Percentiles rank a stretch among this genome's conserved stretches.
These are phyloP conservation scores for Ramphastos sulfuratus DNA, from an alignment of 2,113 vertebrate species.

Conservation along the genomic window DNA sequence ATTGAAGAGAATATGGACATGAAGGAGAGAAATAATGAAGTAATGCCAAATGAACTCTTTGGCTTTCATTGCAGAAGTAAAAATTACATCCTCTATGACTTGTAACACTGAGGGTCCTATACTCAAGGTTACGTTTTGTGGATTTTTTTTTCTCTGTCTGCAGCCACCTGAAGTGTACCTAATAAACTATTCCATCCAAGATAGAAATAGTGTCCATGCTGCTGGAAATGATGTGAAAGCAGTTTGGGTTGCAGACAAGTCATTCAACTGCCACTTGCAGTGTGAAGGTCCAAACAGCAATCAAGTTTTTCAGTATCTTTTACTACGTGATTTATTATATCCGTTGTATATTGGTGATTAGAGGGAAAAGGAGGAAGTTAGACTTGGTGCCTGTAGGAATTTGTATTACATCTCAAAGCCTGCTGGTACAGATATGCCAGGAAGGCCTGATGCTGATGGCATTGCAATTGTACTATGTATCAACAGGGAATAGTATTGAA, in stretches of 20 bases:
- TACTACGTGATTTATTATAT: not conserved
- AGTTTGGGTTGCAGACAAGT: not conserved
- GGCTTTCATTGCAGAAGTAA: not conserved
- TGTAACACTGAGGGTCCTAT: not conserved
- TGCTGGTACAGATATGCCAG: not conserved
- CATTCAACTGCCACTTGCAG: not conserved
- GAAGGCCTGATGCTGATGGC: not conserved
- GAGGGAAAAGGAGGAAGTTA: not conserved
- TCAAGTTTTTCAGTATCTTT: not conserved
- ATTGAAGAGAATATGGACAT: not conserved
- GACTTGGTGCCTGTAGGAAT: not conserved
- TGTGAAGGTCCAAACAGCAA: not conserved
- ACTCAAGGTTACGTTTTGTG: not conserved
- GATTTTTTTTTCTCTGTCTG: not conserved
- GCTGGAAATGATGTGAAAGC: fast-evolving
- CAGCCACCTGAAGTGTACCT: not conserved
- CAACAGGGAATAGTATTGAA: not conserved
- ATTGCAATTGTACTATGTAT: not conserved
- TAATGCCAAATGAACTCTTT: not conserved
- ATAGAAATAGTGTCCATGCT: not conserved
- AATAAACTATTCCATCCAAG: not conserved
- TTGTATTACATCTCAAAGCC: not conserved
- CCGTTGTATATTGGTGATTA: not conserved
- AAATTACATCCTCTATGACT: not conserved
- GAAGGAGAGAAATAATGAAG: not conserved